These are phyloP conservation scores for Odontothrips loti DNA, from an alignment of 2,888 invertebrate species.

Conservation along the genomic window DNA sequence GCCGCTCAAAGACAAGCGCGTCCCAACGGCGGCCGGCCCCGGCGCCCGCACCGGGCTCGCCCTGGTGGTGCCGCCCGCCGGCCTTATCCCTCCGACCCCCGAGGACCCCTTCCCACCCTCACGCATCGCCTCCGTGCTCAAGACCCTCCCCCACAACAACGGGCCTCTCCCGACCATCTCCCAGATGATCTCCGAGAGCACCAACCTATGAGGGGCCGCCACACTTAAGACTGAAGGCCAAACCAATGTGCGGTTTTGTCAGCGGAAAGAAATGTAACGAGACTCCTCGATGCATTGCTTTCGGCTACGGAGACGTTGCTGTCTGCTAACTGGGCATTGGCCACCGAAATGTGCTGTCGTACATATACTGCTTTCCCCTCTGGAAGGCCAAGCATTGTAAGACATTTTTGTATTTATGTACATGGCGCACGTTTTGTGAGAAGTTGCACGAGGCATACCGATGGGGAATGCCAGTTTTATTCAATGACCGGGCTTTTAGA, in stretches of 20 bases:
- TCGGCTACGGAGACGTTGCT: too few species aligned
- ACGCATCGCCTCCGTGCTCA: conserved; percentile 26
- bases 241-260: conserved; percentile 27
- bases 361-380: too few species aligned
- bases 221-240: conserved; percentile 35
- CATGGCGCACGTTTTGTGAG: too few species aligned
- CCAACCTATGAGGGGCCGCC: conserved; percentile 33
- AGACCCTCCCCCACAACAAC: conserved; percentile 33
- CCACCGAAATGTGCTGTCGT: too few species aligned
- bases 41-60: conserved; percentile 51
- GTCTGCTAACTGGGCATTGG: too few species aligned
- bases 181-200: conserved; percentile 28
- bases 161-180: conserved; percentile 22
- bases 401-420: too few species aligned
- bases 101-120: conserved; percentile 27
- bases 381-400: too few species aligned
- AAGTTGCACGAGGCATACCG: too few species aligned
- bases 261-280: conserved; percentile 35
- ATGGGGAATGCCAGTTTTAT: too few species aligned
- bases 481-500: too few species aligned
- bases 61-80: conserved; percentile 44
- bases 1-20: conserved; percentile 49
- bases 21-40: conserved; percentile 40
- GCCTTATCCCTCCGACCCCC: conserved; percentile 27
- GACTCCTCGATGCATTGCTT: conserved; percentile 30